These are phyloP conservation scores for Condylura cristata DNA, from an alignment of 2,113 vertebrate genomes.

Conservation along the genomic window DNA sequence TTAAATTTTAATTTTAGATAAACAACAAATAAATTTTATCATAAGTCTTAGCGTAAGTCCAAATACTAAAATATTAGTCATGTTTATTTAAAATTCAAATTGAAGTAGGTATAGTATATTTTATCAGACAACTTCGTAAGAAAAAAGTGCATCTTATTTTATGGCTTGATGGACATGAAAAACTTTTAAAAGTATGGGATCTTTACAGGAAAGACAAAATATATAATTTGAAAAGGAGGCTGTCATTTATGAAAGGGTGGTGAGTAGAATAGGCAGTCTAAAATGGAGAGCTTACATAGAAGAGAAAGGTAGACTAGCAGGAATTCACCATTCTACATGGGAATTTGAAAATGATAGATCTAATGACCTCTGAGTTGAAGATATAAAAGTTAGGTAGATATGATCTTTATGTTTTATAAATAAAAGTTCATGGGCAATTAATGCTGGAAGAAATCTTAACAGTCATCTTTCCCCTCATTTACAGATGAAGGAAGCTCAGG, in stretches of 20 bases:
- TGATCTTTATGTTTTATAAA: conserved; percentile 60
- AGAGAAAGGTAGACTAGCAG: neutral
- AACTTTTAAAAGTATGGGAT: neutral
- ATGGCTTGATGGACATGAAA: neutral
- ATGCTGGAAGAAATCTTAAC: conserved; percentile 65
- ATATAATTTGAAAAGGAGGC: neutral
- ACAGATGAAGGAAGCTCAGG: conserved; percentile 56
- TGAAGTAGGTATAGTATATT: neutral
- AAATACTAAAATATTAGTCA: neutral
- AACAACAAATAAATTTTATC: conserved; percentile 24
- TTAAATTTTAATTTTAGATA: conserved; percentile 35
- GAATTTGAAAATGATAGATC: conserved; percentile 61
- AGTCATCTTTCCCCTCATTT: conserved; percentile 61
- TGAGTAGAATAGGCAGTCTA: neutral
- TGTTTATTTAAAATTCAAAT: conserved; percentile 47
- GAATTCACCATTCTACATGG: conserved; percentile 29
- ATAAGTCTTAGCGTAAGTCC: neutral
- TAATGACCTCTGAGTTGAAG: conserved; percentile 61
- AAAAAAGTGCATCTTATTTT: neutral
- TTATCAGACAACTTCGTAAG: neutral
- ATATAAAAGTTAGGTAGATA: conserved; percentile 63
- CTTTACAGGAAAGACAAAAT: neutral
- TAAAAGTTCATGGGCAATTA: conserved; percentile 72
- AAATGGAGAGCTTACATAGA: neutral
- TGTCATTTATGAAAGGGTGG: neutral